Evolutionary conservation across 2,113 vertebrate species (phyloP), one percentile per base, ranked within the genome.

Genomic region (Calyptomena viridis): DNA sequence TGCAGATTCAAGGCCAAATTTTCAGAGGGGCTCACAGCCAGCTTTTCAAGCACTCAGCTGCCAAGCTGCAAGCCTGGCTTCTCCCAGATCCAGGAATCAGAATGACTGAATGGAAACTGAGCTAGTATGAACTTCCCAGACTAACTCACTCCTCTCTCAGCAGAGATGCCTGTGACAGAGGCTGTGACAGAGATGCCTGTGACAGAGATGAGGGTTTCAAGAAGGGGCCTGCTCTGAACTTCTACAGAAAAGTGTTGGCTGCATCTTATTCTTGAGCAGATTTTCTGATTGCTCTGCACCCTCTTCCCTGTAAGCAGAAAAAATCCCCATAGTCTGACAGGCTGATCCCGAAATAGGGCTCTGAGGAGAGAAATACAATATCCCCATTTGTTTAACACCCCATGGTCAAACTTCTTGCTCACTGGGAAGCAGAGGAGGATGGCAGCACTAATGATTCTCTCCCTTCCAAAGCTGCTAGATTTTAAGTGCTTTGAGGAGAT

Each of bases 401-500:
- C 25, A 5, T 9, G 47, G 62, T 53, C 88, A 88, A 84, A 90
- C 53, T 39, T 84, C 49, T 39, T 12, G 3, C 71, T 63, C 14
- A 0, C 33, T n/a, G 47, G 53, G 73, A 90, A 87, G 59, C 14
- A 6, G 39, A 72, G 73, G 55, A 63, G 71, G 37, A 69, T 1
- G 0, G 81, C 8, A 20, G 64, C 12, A 8, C 68, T 95, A 94
- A 95, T 90, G 60, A 96, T 58, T 58, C 28, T 58, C 44, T 91
- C 37, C 60, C 71, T 93, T 94, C 67, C 76, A 73, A 94, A 83
- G 81, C 63, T 37, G 77, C 68, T 33, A 28, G 24, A 81, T 80
- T 95, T 90, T 56, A 72, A 75, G 59, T 63, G 46, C 62, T 66
- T 89, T 83, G 94, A 96, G 82, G 81, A 96, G 53, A 76, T 6